Evolutionary conservation across 2,797 vertebrate species (phyloP).

Genomic region (Hylomyscus alleni): DNA sequence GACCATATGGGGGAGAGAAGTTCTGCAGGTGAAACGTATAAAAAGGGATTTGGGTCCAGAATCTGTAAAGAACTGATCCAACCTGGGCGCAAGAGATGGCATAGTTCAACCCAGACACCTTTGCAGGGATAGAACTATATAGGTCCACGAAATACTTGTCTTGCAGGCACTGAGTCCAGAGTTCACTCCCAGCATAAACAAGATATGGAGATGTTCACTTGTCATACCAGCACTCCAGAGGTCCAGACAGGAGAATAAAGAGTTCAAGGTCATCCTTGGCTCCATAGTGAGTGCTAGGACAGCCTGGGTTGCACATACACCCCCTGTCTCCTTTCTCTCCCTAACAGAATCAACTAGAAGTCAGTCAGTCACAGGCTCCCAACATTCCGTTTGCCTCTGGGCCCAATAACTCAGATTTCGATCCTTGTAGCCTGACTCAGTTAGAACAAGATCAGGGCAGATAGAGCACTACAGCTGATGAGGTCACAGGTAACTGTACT

Average conservation of each 20-base stretch:
- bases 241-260: not conserved
- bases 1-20: no score
- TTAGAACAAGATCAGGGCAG: not conserved
- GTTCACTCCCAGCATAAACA: not conserved
- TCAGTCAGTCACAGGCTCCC: not conserved
- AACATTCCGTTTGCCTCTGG: not conserved
- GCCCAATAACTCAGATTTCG: not conserved
- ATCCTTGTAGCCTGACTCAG: not conserved
- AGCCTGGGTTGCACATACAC: not conserved
- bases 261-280: not conserved
- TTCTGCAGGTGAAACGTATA: not conserved
- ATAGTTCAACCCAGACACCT: not conserved
- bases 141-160: not conserved
- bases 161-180: not conserved
- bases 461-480: not conserved
- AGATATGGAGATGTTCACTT: not conserved
- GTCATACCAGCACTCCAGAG: not conserved
- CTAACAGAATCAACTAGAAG: not conserved
- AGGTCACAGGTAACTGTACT: not conserved
- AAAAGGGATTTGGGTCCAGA: not conserved
- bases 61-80: not conserved
- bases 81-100: not conserved
- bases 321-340: no score
- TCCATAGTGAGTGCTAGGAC: not conserved
- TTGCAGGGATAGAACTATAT: not conserved